Percentiles rank a stretch among this genome's conserved stretches.
Evolutionary conservation across 2,797 vertebrate species (phyloP).

Genomic region (Enteromius paludinosus): DNA sequence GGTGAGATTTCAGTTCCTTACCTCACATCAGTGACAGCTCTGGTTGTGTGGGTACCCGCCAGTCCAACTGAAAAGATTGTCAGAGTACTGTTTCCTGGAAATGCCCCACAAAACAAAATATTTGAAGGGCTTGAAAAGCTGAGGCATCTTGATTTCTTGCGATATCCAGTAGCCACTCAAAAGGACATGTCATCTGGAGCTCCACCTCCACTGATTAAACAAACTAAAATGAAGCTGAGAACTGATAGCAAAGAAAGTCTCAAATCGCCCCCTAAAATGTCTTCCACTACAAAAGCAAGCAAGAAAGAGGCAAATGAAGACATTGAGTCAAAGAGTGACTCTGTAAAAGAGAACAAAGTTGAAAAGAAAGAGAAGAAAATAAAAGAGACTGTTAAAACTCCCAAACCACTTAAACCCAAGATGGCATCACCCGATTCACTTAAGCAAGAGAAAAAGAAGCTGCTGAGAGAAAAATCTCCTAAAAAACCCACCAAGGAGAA

Average conservation of each 20-base stretch:
- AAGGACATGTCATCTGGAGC: constrained; percentile 89
- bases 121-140: constrained; percentile 98
- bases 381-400: constrained; percentile 85
- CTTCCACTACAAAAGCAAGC: constrained; percentile 77
- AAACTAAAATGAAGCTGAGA: constrained; percentile 94
- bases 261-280: constrained; percentile 88
- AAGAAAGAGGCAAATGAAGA: constrained; percentile 87
- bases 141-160: constrained; percentile 93
- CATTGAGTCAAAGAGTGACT: constrained; percentile 84
- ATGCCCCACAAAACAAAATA: constrained; percentile 98
- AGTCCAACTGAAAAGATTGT: constrained; percentile 95
- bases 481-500: constrained; percentile 90
- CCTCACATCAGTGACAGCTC: constrained; percentile 95
- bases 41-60: constrained; percentile 97
- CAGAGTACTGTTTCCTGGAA: constrained; percentile 96
- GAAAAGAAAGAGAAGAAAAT: constrained; percentile 88
- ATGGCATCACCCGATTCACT: constrained; percentile 80
- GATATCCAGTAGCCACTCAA: constrained; percentile 94
- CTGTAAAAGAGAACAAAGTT: constrained; percentile 85
- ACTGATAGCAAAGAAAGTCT: constrained; percentile 98
- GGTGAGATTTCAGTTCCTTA: constrained; percentile 99
- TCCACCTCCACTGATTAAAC: constrained; percentile 86
- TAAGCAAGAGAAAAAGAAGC: constrained; percentile 91
- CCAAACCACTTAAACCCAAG: constrained; percentile 85
- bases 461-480: constrained; percentile 86